A percentile compares a stretch with the other conserved stretches of the same genome.
Evolutionary conservation across 2,888 invertebrate species (phyloP).

Genomic region (Lomographa bimaculata): DNA sequence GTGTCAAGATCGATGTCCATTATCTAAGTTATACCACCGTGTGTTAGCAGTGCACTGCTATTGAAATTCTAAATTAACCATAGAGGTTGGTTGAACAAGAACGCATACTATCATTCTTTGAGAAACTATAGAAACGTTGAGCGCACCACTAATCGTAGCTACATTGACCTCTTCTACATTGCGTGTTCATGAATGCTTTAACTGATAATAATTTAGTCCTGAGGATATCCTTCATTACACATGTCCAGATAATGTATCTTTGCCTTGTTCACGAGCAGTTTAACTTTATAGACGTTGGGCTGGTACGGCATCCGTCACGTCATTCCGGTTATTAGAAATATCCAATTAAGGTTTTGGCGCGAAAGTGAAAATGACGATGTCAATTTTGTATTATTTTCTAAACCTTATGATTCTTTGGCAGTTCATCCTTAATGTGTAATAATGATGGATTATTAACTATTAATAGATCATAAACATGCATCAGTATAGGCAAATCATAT

Average conservation of each 20-base stretch:
- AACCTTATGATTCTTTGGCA: too few relatives aligned
- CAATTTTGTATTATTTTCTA: too few relatives aligned
- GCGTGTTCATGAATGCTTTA: conserved; percentile 36
- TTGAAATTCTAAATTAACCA: conserved; percentile 51
- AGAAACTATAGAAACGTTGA: conserved; percentile 42
- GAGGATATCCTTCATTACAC: conserved; percentile 42
- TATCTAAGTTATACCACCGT: conserved; percentile 57
- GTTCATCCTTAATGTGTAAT: too few relatives aligned
- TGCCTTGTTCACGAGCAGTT: conserved; percentile 7
- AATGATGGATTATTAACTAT: too few relatives aligned
- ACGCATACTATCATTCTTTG: too few relatives aligned
- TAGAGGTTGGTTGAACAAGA: conserved; percentile 44
- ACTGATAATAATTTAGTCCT: conserved; percentile 30
- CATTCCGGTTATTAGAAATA: too few relatives aligned
- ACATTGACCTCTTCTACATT: conserved; percentile 44
- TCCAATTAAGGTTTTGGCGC: too few relatives aligned
- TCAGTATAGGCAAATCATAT: too few relatives aligned
- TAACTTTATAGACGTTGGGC: too few relatives aligned
- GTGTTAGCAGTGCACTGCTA: conserved; percentile 49
- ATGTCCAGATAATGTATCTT: conserved; percentile 28
- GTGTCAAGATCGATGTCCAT: conserved; percentile 75
- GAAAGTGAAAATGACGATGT: too few relatives aligned
- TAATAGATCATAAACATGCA: too few relatives aligned
- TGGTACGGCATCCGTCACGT: too few relatives aligned
- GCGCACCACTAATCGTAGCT: conserved; percentile 33